Evolutionary conservation across 2,888 invertebrate species (phyloP).

Genomic region (Caenorhabditis sp.): DNA sequence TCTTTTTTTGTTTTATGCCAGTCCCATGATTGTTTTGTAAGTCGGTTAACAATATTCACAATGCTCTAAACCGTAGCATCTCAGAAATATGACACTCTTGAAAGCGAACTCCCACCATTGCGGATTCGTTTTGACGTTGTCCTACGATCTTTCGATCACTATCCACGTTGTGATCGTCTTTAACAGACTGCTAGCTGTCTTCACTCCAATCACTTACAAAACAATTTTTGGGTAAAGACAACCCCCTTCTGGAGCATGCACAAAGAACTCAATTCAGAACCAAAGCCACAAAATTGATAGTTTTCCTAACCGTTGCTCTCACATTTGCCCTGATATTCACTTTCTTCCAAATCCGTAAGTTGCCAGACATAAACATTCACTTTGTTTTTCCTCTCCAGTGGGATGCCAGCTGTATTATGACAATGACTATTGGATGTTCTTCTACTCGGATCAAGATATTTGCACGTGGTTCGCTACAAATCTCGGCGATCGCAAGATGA

Average conservation of each 20-base stretch:
- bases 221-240: constrained; percentile 16
- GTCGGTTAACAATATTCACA: neutral
- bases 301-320: neutral
- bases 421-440: neutral
- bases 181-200: constrained; percentile 24
- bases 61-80: neutral
- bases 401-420: neutral
- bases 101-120: neutral
- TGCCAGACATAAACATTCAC: neutral
- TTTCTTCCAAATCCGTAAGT: constrained; percentile 8
- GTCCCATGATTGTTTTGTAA: constrained; percentile 33
- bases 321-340: neutral
- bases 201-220: constrained; percentile 13
- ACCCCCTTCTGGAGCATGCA: no score
- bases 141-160: constrained; percentile 20
- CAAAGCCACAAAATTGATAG: neutral
- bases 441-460: neutral
- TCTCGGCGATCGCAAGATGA: neutral
- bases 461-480: neutral
- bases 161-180: constrained; percentile 5
- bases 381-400: neutral
- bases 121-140: neutral
- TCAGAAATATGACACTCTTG: constrained; percentile 2
- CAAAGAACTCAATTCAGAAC: no score
- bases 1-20: constrained; percentile 6